Conservation (phyloP, 2,888 invertebrate species). For the Heliconius cydno region DNA sequence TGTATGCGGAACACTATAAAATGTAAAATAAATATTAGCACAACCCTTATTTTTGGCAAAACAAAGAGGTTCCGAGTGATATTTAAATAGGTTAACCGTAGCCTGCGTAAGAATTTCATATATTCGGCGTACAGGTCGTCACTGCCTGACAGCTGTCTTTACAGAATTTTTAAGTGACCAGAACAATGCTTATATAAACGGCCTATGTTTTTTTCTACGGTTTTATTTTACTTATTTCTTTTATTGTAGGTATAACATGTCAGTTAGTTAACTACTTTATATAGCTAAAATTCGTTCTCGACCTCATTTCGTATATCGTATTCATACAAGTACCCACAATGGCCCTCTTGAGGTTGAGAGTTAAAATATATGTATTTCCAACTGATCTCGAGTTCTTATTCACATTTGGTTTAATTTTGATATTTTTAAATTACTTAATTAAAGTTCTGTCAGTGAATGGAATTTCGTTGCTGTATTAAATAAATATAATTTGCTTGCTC, state of each 20-base stretch:
- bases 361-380: conserved; percentile 26
- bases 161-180: conserved; percentile 43
- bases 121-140: conserved; percentile 32
- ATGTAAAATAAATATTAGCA: conserved; percentile 7
- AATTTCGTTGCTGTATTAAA: conserved; percentile 7
- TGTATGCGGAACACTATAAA: not conserved
- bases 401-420: conserved; percentile 26
- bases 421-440: conserved; percentile 27
- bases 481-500: not conserved
- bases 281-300: conserved; percentile 22
- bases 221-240: not conserved
- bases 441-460: conserved; percentile 13
- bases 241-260: not conserved
- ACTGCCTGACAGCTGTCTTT: conserved; percentile 40
- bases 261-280: conserved; percentile 12
- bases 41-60: conserved; percentile 13
- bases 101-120: conserved; percentile 38
- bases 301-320: conserved; percentile 21
- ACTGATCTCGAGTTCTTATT: conserved; percentile 29
- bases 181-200: conserved; percentile 40
- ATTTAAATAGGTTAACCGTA: conserved; percentile 39
- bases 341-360: conserved; percentile 27
- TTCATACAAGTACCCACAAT: conserved; percentile 28
- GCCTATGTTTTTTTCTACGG: not conserved
- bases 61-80: conserved; percentile 31